These are phyloP conservation scores for Harpalus rufipes DNA, from an alignment of 2,888 invertebrate species.

Conservation along the genomic window DNA sequence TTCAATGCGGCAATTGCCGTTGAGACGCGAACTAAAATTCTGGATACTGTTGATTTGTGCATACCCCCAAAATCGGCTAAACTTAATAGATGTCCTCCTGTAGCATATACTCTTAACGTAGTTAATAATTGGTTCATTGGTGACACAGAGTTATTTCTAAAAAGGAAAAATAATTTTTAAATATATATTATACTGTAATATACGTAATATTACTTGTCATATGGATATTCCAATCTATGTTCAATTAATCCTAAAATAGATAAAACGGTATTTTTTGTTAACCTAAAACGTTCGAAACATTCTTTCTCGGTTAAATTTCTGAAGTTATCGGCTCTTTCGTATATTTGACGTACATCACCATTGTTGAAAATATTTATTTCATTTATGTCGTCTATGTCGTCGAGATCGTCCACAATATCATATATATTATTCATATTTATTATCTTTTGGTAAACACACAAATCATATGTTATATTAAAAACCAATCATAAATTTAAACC, in stretches of 20 bases:
- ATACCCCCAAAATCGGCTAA: slow-evolving; percentile 7
- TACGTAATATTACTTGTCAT: no score
- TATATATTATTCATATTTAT: slow-evolving; percentile 16
- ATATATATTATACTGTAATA: no score
- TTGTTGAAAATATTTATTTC: slow-evolving; percentile 28
- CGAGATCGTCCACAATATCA: slow-evolving; percentile 12
- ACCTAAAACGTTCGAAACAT: slow-evolving; percentile 2
- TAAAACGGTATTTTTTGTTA: neutral
- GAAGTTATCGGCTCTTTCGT: neutral
- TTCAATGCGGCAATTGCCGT: neutral
- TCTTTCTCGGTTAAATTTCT: neutral
- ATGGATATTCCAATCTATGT: slow-evolving; percentile 5
- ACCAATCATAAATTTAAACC: no score
- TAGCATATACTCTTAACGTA: slow-evolving; percentile 5
- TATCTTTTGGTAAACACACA: neutral
- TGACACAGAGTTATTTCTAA: no score
- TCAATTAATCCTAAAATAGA: neutral
- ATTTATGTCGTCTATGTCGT: slow-evolving; percentile 23
- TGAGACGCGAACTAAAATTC: slow-evolving; percentile 15
- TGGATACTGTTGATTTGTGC: slow-evolving; percentile 5
- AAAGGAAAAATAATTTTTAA: no score
- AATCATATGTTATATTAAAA: no score
- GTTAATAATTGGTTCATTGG: slow-evolving; percentile 9
- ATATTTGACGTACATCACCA: neutral
- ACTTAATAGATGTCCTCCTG: neutral